phyloP scores from a whole-genome alignment of 2,113 vertebrate species.

The Myrmophylax atrothorax region DNA sequence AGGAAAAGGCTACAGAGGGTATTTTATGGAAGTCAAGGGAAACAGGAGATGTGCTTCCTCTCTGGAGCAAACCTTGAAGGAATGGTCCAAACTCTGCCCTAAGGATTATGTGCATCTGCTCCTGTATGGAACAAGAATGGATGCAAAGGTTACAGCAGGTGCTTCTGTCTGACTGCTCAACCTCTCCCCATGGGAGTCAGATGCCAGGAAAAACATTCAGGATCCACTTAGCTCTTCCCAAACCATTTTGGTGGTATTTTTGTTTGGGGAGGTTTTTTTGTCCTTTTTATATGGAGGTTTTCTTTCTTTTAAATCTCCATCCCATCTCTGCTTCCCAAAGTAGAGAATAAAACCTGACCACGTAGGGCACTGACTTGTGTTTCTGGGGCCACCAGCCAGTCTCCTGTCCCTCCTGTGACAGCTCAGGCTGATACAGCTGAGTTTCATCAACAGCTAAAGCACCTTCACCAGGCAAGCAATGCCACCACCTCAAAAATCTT shows the following conservation, averaged over 20 bases:
- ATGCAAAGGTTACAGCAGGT: not conserved
- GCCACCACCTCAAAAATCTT: not conserved
- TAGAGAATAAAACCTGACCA: not conserved
- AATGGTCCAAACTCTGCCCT: not conserved
- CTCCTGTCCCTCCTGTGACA: rapidly evolving
- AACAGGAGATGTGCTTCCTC: not conserved
- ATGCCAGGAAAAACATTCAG: not conserved
- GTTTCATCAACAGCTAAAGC: not conserved
- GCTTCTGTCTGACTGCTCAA: slow-evolving; percentile 5
- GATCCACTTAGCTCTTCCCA: not conserved
- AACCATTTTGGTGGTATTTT: not conserved
- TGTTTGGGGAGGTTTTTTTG: not conserved
- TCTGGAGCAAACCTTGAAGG: not conserved
- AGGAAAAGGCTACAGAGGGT: not conserved
- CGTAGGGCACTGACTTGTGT: rapidly evolving
- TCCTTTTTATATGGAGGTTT: not conserved
- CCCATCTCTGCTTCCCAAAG: not conserved
- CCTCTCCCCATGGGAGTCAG: not conserved
- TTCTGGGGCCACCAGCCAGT: not conserved
- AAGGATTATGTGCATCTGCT: rapidly evolving
- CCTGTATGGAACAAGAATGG: not conserved
- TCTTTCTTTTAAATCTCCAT: not conserved
- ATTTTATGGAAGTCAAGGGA: not conserved
- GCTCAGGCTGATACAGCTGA: not conserved
- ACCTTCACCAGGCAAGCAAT: not conserved